A percentile compares a stretch with the other conserved stretches of the same genome.
Conservation (phyloP, 2,888 invertebrate genomes). For the Acronicta aceris region DNA sequence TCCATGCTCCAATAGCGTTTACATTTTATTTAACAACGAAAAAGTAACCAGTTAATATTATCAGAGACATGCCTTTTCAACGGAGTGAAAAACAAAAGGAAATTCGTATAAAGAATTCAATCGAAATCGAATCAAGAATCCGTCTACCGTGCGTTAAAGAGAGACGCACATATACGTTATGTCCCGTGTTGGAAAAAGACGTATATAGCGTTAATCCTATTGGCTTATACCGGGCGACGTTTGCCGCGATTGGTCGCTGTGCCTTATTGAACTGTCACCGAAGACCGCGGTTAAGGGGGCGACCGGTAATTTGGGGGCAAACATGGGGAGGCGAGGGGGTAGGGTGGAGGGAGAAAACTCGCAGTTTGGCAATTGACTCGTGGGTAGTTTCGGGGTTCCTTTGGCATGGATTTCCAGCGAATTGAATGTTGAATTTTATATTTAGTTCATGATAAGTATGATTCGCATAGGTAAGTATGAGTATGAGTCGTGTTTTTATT, state of each 20-base stretch:
- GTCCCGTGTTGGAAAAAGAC: slow-evolving; percentile 65
- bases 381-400: slow-evolving; percentile 87
- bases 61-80: slow-evolving; percentile 66
- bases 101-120: slow-evolving; percentile 86
- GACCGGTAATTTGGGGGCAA: slow-evolving; percentile 85
- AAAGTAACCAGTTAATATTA: slow-evolving; percentile 59
- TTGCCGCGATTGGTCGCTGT: slow-evolving; percentile 88
- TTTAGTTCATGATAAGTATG: slow-evolving; percentile 34
- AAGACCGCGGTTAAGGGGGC: slow-evolving; percentile 86
- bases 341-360: slow-evolving; percentile 69
- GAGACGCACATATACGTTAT: slow-evolving; percentile 63
- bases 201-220: slow-evolving; percentile 85
- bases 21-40: slow-evolving; percentile 48
- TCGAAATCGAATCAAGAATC: slow-evolving; percentile 88
- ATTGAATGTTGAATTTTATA: slow-evolving; percentile 51
- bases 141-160: slow-evolving; percentile 75
- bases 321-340: slow-evolving; percentile 67
- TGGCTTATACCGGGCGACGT: slow-evolving; percentile 89
- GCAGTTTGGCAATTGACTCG: slow-evolving; percentile 89
- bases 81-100: slow-evolving; percentile 83
- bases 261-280: slow-evolving; percentile 89
- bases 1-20: slow-evolving; percentile 23
- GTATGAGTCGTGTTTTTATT: slow-evolving; percentile 32
- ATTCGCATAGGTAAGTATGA: too few relatives aligned
- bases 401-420: slow-evolving; percentile 60